Percentiles rank a stretch among this genome's conserved stretches.
Evolutionary conservation across 2,888 invertebrate species (phyloP).

Genomic region (Saturnia pavonia): DNA sequence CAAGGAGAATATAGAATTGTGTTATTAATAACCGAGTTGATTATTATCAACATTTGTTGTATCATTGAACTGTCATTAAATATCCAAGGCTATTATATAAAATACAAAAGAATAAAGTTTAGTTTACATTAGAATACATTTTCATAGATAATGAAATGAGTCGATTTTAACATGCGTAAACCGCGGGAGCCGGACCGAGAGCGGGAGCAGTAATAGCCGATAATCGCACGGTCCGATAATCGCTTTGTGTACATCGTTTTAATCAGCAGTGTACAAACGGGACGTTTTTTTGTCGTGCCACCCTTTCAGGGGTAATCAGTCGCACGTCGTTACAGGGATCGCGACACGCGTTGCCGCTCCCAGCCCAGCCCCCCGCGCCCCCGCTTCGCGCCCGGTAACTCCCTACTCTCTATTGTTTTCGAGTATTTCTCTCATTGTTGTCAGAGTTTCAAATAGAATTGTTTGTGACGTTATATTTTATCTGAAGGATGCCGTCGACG

Average conservation of each 20-base stretch:
- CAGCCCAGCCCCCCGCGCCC: constrained; percentile 24
- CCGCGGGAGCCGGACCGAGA: not conserved
- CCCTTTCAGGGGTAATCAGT: constrained; percentile 72
- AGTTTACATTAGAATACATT: not conserved
- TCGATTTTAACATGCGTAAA: not conserved
- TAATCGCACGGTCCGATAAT: constrained; percentile 65
- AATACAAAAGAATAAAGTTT: not conserved
- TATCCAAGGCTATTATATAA: not conserved
- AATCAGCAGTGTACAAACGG: constrained; percentile 62
- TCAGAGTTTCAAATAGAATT: constrained; percentile 33
- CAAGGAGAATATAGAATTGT: not conserved
- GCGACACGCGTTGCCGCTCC: constrained; percentile 55
- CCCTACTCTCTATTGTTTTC: constrained; percentile 36
- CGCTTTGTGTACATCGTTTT: constrained; percentile 71
- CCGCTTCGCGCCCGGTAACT: too few relatives aligned
- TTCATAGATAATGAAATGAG: not conserved
- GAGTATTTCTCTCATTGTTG: constrained; percentile 25
- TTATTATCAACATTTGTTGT: not conserved
- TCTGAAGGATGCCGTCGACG: constrained; percentile 12
- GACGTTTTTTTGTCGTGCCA: constrained; percentile 57
- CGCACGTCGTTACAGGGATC: constrained; percentile 64
- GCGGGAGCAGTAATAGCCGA: not conserved
- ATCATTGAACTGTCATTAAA: not conserved
- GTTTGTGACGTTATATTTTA: constrained; percentile 37
- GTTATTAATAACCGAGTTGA: not conserved